These are phyloP conservation scores for Passer montanus DNA, from an alignment of 2,113 vertebrate genomes.

Conservation along the genomic window DNA sequence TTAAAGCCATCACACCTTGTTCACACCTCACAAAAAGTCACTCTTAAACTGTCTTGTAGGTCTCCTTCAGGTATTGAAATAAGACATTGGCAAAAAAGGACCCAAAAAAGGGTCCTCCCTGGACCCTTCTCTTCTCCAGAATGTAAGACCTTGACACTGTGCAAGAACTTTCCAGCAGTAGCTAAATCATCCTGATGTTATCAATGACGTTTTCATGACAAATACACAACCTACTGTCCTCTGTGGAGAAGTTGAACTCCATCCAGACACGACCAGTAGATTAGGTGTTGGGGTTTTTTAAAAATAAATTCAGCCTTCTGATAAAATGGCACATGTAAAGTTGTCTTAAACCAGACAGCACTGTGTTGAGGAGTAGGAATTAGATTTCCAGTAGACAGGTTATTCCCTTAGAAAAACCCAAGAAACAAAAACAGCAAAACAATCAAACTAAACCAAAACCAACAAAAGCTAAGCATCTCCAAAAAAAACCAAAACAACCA, in stretches of 20 bases:
- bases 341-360: not conserved
- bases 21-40: fast-evolving
- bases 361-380: not conserved
- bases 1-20: not conserved
- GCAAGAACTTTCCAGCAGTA: not conserved
- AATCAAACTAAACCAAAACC: fast-evolving
- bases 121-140: not conserved
- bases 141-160: not conserved
- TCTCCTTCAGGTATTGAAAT: not conserved
- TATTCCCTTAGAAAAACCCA: not conserved
- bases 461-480: not conserved
- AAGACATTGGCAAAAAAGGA: not conserved
- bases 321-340: fast-evolving
- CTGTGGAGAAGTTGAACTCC: not conserved
- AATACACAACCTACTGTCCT: fast-evolving
- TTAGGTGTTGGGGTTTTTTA: fast-evolving
- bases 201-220: not conserved
- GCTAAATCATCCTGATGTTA: fast-evolving
- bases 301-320: not conserved
- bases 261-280: not conserved
- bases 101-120: too few relatives aligned
- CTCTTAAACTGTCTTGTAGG: not conserved
- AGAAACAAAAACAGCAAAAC: not conserved
- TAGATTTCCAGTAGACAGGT: not conserved
- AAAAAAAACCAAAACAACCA: not conserved